phyloP scores from a whole-genome alignment of 2,888 invertebrate genomes.

The Ganaspis brasiliensis region DNA sequence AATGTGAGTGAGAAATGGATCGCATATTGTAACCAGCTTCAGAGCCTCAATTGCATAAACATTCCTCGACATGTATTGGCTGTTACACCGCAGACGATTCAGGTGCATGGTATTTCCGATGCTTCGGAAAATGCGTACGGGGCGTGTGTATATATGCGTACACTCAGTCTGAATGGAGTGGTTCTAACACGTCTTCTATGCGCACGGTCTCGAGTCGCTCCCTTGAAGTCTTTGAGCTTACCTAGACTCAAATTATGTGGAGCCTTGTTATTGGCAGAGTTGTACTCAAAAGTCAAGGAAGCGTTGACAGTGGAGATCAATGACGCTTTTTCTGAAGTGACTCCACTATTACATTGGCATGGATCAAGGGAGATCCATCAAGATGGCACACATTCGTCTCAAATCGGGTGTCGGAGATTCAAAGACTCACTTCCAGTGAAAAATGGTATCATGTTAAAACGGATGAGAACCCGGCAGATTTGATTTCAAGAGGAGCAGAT shows the following conservation, averaged over 20 bases:
- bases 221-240: conserved; percentile 53
- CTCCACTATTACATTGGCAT: conserved; percentile 53
- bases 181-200: conserved; percentile 44
- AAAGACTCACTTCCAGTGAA: conserved; percentile 42
- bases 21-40: background rate
- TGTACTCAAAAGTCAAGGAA: conserved; percentile 42
- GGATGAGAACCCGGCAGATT: conserved; percentile 51
- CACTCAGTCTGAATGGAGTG: background rate
- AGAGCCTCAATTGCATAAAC: background rate
- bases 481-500: conserved; percentile 46
- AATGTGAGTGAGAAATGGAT: background rate
- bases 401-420: conserved; percentile 53
- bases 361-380: conserved; percentile 51
- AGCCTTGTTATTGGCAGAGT: conserved; percentile 48
- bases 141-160: background rate
- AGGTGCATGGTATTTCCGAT: background rate
- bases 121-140: background rate
- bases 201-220: conserved; percentile 56
- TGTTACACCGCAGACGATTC: background rate
- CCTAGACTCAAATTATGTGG: conserved; percentile 58
- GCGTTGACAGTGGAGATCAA: conserved; percentile 40
- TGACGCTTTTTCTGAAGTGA: conserved; percentile 49
- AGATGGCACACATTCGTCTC: conserved; percentile 53
- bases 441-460: conserved; percentile 52
- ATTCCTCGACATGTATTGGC: background rate